Evolutionary conservation across 2,113 vertebrate species (phyloP), one percentile per base, ranked within the genome.

Genomic region (Antigone vipio): DNA sequence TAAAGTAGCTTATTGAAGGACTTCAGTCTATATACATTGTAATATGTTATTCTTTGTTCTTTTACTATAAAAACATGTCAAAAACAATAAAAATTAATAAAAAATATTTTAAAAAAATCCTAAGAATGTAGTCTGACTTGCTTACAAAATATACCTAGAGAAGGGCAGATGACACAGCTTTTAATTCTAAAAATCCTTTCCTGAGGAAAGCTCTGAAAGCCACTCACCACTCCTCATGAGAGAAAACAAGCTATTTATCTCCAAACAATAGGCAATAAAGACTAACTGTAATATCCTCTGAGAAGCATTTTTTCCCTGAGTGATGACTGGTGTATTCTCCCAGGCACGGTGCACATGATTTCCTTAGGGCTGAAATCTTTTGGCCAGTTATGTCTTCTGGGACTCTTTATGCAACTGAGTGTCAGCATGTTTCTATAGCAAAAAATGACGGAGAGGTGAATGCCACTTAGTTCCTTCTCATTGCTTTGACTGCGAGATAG

Each of bases 1-100:
- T 85, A n/a, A 89, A 88, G 71, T 35, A 90, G 35, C 27, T 73
- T 81, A 34, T 78, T 72, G 68, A 93, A 93, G 55, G 44, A 69
- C n/a, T 76, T 79, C 42, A 38, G 45, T 83, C 85, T 63, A 32
- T 64, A 80, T 58, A 42, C 58, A 89, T 30, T 84, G 58, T 29
- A 69, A 89, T 67, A 88, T 45, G 62, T 72, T 87, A 56, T 74
- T 92, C 44, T 85, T 85, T 59, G 44, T 94, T 95, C 55, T 97
- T 97, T 97, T 97, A 96, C 76, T 96, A 97, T 59, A 92, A 97
- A 97, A 97, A 85, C 13, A 85, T 52, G 20, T 58, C 26, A 96
- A 97, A 97, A 85, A 9, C 27, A 85, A 95, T 45, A 95, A 95
- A 97, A 97, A 93, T 4, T 2, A 76, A 79, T 83, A 82, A 90